These are phyloP conservation scores for Paradisaea rubra DNA, from an alignment of 2,113 vertebrate genomes.

Conservation along the genomic window DNA sequence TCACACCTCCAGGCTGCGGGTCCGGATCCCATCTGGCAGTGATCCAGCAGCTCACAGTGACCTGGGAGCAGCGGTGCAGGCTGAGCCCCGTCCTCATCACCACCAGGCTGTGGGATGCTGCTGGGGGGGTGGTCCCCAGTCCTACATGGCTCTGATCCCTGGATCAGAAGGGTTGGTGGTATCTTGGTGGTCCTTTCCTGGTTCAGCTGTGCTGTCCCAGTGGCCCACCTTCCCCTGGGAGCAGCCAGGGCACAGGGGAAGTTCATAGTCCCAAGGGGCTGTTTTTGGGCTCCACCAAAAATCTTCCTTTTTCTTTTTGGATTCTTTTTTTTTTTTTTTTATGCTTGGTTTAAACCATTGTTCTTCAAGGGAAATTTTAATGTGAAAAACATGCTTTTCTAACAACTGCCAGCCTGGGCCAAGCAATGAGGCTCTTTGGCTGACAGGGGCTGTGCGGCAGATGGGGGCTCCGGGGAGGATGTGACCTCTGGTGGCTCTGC, in stretches of 20 bases:
- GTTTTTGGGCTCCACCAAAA: neutral
- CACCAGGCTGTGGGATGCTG: neutral
- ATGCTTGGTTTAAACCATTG: constrained; percentile 34
- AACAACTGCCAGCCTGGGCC: neutral
- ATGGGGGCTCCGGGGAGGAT: neutral
- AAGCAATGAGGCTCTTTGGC: neutral
- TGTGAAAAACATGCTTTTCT: constrained; percentile 54
- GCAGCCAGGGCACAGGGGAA: neutral
- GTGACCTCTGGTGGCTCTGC: neutral
- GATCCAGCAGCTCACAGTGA: neutral
- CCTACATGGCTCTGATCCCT: fast-evolving
- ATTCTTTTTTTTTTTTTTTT: neutral
- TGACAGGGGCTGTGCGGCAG: neutral
- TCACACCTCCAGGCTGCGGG: neutral
- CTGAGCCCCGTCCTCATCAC: neutral
- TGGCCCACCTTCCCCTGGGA: neutral
- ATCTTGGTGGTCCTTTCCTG: neutral
- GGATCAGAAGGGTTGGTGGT: neutral
- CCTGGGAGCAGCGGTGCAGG: neutral
- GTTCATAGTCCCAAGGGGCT: neutral
- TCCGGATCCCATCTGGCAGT: neutral
- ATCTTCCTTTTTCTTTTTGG: neutral
- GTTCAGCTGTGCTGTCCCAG: neutral
- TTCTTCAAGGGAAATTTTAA: constrained; percentile 53
- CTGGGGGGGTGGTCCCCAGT: neutral